Evolutionary conservation across 2,888 invertebrate genomes (phyloP).

Genomic region (Augochlorella aurata): DNA sequence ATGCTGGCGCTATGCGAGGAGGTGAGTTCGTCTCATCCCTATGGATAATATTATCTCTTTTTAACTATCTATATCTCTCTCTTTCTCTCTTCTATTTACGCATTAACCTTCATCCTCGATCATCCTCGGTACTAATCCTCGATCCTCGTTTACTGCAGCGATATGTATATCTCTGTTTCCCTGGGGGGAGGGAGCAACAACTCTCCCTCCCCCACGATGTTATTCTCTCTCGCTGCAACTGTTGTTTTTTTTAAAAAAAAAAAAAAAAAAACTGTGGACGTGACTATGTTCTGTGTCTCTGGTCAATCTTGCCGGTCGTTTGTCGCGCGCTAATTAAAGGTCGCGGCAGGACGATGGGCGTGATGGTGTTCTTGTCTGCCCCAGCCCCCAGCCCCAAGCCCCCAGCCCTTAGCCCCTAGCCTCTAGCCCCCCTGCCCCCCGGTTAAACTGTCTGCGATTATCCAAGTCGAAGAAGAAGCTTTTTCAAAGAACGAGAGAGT

Average conservation of each 20-base stretch:
- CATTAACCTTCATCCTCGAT: constrained; percentile 68
- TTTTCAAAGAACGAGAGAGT: too few relatives aligned
- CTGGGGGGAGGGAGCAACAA: not conserved
- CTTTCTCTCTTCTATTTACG: constrained; percentile 56
- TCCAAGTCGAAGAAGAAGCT: too few relatives aligned
- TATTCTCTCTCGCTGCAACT: constrained; percentile 33
- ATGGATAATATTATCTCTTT: constrained; percentile 30
- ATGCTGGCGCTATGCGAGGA: constrained; percentile 97
- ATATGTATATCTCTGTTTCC: constrained; percentile 23
- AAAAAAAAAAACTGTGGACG: constrained; percentile 21
- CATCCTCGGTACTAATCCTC: constrained; percentile 66
- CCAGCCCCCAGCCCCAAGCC: not conserved
- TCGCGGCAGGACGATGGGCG: constrained; percentile 32
- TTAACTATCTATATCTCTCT: not conserved
- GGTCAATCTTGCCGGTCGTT: constrained; percentile 38
- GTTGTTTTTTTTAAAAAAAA: not conserved
- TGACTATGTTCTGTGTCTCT: constrained; percentile 39
- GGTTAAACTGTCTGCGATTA: too few relatives aligned
- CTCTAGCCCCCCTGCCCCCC: not conserved
- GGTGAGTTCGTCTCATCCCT: constrained; percentile 85
- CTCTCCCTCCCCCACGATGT: too few relatives aligned
- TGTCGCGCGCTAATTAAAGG: constrained; percentile 15
- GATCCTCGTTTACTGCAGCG: constrained; percentile 40
- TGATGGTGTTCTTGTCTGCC: constrained; percentile 17
- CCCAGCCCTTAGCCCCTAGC: constrained; percentile 9